These are phyloP conservation scores for Nannoperca australis DNA, from an alignment of 2,797 vertebrate genomes.

Conservation along the genomic window DNA sequence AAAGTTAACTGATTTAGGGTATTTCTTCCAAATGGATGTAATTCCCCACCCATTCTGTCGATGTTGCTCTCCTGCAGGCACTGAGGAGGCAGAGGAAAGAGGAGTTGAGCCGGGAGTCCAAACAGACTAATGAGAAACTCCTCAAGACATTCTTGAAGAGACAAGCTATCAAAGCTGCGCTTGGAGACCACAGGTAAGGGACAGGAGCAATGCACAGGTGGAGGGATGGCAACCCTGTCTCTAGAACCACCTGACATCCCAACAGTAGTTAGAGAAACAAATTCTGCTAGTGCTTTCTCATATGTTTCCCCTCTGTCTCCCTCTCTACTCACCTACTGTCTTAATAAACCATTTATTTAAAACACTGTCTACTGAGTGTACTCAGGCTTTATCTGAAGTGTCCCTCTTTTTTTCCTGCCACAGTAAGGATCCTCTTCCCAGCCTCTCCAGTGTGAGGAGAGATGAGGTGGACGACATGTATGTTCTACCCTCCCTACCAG, in stretches of 20 bases:
- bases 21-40: background rate
- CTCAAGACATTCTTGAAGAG: slow-evolving; percentile 94
- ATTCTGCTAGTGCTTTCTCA: background rate
- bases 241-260: background rate
- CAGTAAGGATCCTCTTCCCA: slow-evolving; percentile 90
- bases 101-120: slow-evolving; percentile 87
- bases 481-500: slow-evolving; percentile 89
- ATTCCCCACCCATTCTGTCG: background rate
- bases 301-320: background rate
- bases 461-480: slow-evolving; percentile 92
- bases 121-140: slow-evolving; percentile 93
- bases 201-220: no score
- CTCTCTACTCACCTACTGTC: background rate
- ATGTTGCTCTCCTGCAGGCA: slow-evolving; percentile 78
- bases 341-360: background rate
- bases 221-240: background rate
- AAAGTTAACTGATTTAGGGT: background rate
- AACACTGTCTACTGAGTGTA: background rate
- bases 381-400: background rate
- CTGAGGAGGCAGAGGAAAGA: slow-evolving; percentile 94
- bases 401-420: background rate
- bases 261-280: no score
- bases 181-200: slow-evolving; percentile 82
- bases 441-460: slow-evolving; percentile 89
- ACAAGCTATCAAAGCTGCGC: slow-evolving; percentile 92